Evolutionary conservation across 2,113 vertebrate species (phyloP).

Genomic region (Melanostigma gelatinosum): DNA sequence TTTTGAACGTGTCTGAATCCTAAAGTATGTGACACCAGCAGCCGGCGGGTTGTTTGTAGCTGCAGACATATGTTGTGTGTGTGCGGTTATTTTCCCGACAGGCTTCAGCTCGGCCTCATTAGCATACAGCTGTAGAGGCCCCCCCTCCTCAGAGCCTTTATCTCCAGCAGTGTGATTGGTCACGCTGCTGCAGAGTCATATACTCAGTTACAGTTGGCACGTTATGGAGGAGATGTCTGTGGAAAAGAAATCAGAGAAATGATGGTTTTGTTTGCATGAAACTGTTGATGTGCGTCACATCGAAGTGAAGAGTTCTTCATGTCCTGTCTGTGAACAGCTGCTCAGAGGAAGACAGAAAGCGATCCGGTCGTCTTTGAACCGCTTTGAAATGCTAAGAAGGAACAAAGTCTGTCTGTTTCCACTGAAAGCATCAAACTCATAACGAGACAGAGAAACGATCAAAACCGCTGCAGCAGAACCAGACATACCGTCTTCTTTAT

Average conservation of each 20-base stretch:
- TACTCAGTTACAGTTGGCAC: constrained; percentile 53
- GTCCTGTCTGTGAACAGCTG: too few relatives aligned
- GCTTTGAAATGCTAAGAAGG: too few relatives aligned
- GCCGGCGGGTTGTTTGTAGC: constrained; percentile 22
- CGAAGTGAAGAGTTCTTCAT: too few relatives aligned
- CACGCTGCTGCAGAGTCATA: constrained; percentile 60
- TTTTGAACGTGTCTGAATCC: background rate
- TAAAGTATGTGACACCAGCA: constrained; percentile 20
- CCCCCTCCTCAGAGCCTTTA: constrained; percentile 47
- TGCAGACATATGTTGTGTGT: constrained; percentile 64
- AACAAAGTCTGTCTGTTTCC: too few relatives aligned
- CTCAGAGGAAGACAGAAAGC: too few relatives aligned
- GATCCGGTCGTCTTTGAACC: too few relatives aligned
- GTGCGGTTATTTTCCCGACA: constrained; percentile 83
- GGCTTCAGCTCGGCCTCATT: constrained; percentile 84
- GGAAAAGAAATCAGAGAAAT: background rate
- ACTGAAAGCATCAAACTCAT: background rate
- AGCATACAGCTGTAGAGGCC: constrained; percentile 97
- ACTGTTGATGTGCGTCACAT: background rate
- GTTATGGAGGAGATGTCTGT: constrained; percentile 2
- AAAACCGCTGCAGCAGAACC: background rate
- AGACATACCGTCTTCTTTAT: too few relatives aligned
- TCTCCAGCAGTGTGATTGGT: constrained; percentile 64
- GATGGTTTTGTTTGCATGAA: background rate
- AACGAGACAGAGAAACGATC: background rate